Conservation (phyloP, 2,113 vertebrate genomes). For the Salvator merianae region DNA sequence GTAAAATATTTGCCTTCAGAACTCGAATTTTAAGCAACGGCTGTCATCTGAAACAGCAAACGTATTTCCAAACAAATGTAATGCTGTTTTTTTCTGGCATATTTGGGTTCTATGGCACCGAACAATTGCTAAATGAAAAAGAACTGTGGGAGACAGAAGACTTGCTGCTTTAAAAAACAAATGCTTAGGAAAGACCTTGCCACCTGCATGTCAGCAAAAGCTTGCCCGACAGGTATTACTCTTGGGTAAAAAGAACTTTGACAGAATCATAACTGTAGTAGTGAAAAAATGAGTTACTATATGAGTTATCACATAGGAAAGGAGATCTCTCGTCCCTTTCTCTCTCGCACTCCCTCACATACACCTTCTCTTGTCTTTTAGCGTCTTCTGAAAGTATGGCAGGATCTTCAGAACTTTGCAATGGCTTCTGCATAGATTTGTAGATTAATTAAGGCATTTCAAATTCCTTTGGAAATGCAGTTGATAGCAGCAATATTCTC, state of each 20-base stretch:
- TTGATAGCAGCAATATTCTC: not conserved
- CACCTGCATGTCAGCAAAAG: not conserved
- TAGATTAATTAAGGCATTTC: not conserved
- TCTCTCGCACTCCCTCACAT: too few species aligned
- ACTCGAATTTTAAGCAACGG: not conserved
- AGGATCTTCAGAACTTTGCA: not conserved
- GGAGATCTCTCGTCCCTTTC: not conserved
- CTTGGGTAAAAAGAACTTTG: not conserved
- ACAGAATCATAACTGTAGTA: not conserved
- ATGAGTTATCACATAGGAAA: not conserved
- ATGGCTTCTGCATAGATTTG: not conserved
- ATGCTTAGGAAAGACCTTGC: not conserved
- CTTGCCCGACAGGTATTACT: too few species aligned
- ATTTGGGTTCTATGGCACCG: not conserved
- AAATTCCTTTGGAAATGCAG: not conserved
- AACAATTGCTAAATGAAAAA: not conserved
- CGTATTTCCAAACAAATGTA: slow-evolving; percentile 3
- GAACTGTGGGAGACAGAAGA: not conserved
- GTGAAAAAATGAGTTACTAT: not conserved
- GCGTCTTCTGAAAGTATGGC: not conserved
- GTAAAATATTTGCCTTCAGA: slow-evolving; percentile 39
- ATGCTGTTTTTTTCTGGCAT: not conserved
- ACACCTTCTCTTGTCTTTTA: not conserved
- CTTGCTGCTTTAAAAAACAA: not conserved
- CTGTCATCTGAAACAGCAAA: not conserved